Base-by-base conservation (phyloP, 2,888 invertebrate genomes). In the Microdon myrmicae region DNA sequence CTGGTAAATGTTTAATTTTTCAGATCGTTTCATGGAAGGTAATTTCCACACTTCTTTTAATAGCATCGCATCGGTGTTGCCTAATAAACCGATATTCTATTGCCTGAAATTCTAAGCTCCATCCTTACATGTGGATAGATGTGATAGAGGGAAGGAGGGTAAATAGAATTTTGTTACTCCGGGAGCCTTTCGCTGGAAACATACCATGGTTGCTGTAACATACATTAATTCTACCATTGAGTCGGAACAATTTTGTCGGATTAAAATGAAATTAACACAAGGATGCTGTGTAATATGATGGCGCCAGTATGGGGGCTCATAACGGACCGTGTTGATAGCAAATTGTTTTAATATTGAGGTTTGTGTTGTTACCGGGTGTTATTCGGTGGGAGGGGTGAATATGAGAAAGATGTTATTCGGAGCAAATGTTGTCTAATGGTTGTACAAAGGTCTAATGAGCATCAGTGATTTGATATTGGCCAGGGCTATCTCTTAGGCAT, bases 401-500 rank as follows among this genome's bases (percentile, higher is more conserved):
- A 12, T 31, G 28, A 32, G 10, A 32, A 14, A 20, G 35, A 22
- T 23, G 13, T 12, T 37, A 20, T 8, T 25, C 26, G 17, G 34
- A 41, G 35, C 55, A 55, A 55, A 47, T 55, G 55, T 47, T 47
- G 35, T 47, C 47, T 47, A 55, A n/a, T n/a, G n/a, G n/a, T n/a
- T n/a, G n/a, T n/a, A n/a, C n/a, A n/a, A n/a, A n/a, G n/a, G n/a
- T n/a, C n/a, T n/a, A n/a, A n/a, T n/a, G n/a, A n/a, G n/a, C n/a
- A n/a, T n/a, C n/a, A n/a, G n/a, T n/a, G n/a, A n/a, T n/a, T n/a
- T n/a, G n/a, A n/a, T n/a, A n/a, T n/a, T n/a, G n/a, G n/a, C n/a
- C n/a, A n/a, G n/a, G n/a, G n/a, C n/a, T n/a, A n/a, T n/a, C n/a
- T n/a, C n/a, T n/a, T n/a, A n/a, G n/a, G n/a, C n/a, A n/a, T n/a